Base-by-base conservation (phyloP, 2,888 invertebrate species). In the Abrostola triplasia region DNA sequence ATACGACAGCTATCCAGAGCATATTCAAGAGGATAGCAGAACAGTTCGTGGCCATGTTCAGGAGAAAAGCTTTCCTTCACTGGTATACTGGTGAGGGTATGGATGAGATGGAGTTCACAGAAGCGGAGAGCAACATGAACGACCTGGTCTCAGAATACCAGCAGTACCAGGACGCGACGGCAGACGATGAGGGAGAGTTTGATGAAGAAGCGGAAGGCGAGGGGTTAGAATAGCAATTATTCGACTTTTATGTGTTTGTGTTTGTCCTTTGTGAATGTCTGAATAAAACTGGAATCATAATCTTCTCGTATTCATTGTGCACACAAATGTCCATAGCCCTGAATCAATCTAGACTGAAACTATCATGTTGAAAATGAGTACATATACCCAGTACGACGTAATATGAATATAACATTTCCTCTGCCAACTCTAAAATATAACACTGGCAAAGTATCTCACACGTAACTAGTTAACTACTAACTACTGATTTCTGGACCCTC, bases 1-100 rank as follows among this genome's bases (percentile, higher is more conserved):
- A 98, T 90, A 97, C 97, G 9, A 98, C 98, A 13, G 97, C 98
- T 76, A 97, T 98, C 77, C 98, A 98, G 88, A 97, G 97, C 83
- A 93, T 98, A 79, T 98, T 98, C 94, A 98, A 98, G 90, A 96
- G 98, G 88, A 96, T 98, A 79, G 96, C 97, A 24, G 97, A 97
- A 86, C 98, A 98, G 90, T 98, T 98, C 86, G 96, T 97, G 60
- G 97, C 98, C 81, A 98, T 99, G 99, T 99, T 98, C 95, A 96
- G 98, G 83, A 96, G 98, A 84, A 99, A 98, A 95, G 99, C 99
- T 85, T 99, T 99, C 96, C 96, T 99, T 82, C 99, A 99, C 95
- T 99, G 99, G 98, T 99, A 98, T 93, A 98, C 98, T 42, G 98
- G 98, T 61, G 98, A 98, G 88, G 98, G 98, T 77, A 98, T 98